These are phyloP conservation scores for Sylvietta virens DNA, from an alignment of 2,113 vertebrate genomes.

Conservation along the genomic window DNA sequence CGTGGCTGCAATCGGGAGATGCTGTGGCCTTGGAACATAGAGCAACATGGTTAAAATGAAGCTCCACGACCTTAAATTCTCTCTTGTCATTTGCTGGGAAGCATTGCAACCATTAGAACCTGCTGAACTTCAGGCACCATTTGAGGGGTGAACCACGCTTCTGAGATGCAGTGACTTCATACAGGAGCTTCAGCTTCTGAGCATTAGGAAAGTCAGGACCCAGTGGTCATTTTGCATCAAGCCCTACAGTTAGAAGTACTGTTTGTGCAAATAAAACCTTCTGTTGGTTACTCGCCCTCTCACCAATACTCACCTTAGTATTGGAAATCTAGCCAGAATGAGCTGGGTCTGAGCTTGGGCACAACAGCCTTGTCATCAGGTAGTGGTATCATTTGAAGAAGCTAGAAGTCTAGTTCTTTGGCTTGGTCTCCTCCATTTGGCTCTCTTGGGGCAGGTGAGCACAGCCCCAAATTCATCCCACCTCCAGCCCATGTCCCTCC, in stretches of 20 bases:
- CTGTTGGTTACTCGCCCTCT: not conserved
- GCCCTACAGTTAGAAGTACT: not conserved
- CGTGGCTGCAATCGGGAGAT: not conserved
- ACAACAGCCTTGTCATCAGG: not conserved
- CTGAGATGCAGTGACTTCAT: not conserved
- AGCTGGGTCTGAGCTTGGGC: not conserved
- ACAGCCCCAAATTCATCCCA: not conserved
- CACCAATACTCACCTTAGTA: not conserved
- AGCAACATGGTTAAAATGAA: not conserved
- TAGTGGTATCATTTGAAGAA: not conserved
- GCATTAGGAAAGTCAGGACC: not conserved
- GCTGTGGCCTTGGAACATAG: rapidly evolving
- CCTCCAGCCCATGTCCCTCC: not conserved
- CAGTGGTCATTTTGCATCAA: not conserved
- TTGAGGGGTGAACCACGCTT: not conserved
- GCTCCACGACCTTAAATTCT: not conserved
- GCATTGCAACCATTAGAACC: not conserved
- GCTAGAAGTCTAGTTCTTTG: not conserved
- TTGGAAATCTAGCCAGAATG: not conserved
- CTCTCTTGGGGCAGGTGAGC: not conserved
- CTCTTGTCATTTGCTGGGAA: not conserved
- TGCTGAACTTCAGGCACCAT: not conserved
- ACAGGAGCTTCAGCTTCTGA: not conserved
- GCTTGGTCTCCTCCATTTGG: not conserved
- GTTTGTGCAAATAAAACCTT: not conserved